A percentile compares a stretch with the other conserved stretches of the same genome.
phyloP scores from a whole-genome alignment of 2,888 invertebrate species.

The Leptura quadrifasciata region DNA sequence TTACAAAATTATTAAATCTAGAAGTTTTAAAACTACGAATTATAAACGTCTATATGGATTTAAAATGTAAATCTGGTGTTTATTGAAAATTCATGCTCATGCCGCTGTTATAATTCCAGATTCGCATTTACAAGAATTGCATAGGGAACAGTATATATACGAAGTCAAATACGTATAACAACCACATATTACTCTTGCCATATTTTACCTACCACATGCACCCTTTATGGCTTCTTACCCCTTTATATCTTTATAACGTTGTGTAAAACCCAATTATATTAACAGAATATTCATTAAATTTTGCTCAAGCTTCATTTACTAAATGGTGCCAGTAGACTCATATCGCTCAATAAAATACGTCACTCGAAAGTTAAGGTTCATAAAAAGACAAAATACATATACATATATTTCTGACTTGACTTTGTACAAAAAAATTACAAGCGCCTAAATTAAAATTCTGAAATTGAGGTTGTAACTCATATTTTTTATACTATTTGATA shows the following conservation, averaged over 20 bases:
- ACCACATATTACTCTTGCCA: not conserved
- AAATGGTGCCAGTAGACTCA: not conserved
- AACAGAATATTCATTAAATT: not conserved
- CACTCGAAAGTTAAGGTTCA: not conserved
- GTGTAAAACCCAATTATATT: not conserved
- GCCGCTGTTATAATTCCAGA: too few relatives aligned
- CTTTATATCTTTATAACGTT: not conserved
- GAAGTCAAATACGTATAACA: too few relatives aligned
- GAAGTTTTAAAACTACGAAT: too few relatives aligned
- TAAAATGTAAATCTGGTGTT: too few relatives aligned
- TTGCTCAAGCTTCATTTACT: not conserved
- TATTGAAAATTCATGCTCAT: too few relatives aligned
- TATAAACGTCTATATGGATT: too few relatives aligned
- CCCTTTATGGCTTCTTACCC: too few relatives aligned
- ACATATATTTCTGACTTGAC: not conserved
- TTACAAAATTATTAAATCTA: too few relatives aligned
- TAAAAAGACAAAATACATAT: not conserved
- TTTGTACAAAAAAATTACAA: not conserved
- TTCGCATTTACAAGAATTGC: too few relatives aligned
- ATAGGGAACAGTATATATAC: too few relatives aligned
- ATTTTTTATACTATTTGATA: too few relatives aligned
- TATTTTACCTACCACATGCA: not conserved
- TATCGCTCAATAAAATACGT: not conserved
- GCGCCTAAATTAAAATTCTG: not conserved
- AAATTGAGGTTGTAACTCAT: not conserved